Conservation (phyloP, 2,113 vertebrate species). For the Orycteropus afer region DNA sequence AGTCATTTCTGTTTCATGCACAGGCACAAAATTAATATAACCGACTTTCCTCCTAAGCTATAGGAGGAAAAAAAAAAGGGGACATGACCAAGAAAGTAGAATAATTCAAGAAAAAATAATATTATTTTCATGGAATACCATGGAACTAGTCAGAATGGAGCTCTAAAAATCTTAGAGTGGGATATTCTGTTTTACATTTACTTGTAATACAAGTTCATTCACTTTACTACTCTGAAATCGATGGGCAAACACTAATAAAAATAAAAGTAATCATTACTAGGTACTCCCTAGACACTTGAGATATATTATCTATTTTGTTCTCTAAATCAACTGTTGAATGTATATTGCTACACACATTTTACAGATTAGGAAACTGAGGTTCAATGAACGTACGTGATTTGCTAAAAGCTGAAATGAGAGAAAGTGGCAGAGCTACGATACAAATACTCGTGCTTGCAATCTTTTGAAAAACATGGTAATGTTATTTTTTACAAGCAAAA, state of each 20-base stretch:
- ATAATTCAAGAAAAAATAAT: slow-evolving; percentile 3
- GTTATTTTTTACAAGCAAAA: slow-evolving; percentile 10
- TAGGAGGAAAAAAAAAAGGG: background rate
- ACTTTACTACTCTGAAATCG: slow-evolving; percentile 15
- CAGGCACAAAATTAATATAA: slow-evolving; percentile 24
- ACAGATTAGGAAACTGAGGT: slow-evolving; percentile 38
- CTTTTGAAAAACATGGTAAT: background rate
- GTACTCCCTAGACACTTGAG: background rate
- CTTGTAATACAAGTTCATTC: background rate
- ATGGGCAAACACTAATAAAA: background rate
- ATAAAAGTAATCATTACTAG: slow-evolving; percentile 12
- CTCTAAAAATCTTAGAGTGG: background rate
- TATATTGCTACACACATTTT: slow-evolving; percentile 35
- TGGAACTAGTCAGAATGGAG: background rate
- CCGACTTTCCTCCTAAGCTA: background rate
- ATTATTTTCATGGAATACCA: slow-evolving; percentile 22
- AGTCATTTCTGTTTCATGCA: slow-evolving; percentile 35
- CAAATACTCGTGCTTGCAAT: background rate
- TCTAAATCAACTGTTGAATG: background rate
- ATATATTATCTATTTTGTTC: background rate
- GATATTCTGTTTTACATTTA: slow-evolving; percentile 7
- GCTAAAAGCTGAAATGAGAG: slow-evolving; percentile 32
- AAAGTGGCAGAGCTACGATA: slow-evolving; percentile 4
- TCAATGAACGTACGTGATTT: slow-evolving; percentile 38
- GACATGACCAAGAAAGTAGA: background rate